phyloP scores from a whole-genome alignment of 1,140 invertebrate species.

The Lerema accius region DNA sequence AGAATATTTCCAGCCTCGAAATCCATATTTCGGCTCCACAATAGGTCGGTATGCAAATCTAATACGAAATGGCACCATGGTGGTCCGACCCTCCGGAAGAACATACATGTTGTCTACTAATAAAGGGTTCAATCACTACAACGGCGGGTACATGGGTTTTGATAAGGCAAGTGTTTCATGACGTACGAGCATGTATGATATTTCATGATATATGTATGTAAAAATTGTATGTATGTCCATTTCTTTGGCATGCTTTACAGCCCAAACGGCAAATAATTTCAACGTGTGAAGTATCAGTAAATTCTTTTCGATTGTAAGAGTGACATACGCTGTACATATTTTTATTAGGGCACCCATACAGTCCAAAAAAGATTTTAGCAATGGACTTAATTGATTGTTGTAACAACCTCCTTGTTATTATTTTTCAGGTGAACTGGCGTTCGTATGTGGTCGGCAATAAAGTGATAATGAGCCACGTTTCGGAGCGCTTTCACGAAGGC shows the following conservation, averaged over 20 bases:
- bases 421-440: conserved; percentile 83
- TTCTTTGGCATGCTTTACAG: no score
- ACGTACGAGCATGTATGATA: no score
- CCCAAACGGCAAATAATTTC: no score
- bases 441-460: conserved; percentile 81
- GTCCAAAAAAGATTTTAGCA: no score
- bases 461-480: conserved; percentile 88
- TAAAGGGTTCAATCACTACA: conserved; percentile 87
- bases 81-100: conserved; percentile 78
- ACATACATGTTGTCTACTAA: conserved; percentile 90
- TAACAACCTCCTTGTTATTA: background rate
- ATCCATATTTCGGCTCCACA: conserved; percentile 95
- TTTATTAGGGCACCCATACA: no score
- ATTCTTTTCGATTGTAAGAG: no score
- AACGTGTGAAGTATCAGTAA: no score
- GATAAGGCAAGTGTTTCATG: no score
- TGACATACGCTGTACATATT: no score
- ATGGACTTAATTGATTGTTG: no score
- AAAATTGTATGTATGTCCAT: no score
- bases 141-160: conserved; percentile 94
- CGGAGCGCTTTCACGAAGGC: conserved; percentile 92
- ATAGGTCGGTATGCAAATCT: conserved; percentile 96
- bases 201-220: no score
- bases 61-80: conserved; percentile 83
- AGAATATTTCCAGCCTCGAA: conserved; percentile 86